Evolutionary conservation across 2,797 vertebrate genomes (phyloP), one percentile per base, ranked within the genome.

Genomic region (Gallinago nigripennis): DNA sequence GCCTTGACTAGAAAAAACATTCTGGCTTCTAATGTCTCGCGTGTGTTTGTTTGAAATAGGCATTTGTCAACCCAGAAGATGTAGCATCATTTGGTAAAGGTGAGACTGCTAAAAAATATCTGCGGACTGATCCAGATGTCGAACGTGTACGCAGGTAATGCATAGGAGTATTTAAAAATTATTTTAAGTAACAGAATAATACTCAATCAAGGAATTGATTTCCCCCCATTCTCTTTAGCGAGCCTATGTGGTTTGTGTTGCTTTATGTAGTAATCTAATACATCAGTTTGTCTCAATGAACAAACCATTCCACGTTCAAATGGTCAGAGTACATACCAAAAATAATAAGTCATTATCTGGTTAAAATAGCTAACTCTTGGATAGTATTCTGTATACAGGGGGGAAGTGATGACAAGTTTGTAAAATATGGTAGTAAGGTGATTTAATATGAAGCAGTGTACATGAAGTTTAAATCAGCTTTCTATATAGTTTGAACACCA

Each of bases 91-190:
- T 95, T 72, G 81, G 73, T 53, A 99, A 98, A 94, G 96, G 97
- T 1, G 95, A 96, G 30, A 98, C 90, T 39, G 97, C 98, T 16
- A 99, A 97, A 96, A 99, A 99, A 76, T 95, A 86, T 50, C 33
- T 99, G 65, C 97, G 92, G 51, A 95, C 73, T 14, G 97, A 99
- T 89, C 71, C 97, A 8, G 98, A 98, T 15, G 99, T 99, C 1
- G 99, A 99, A 88, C 98, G 99, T 23, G 97, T 97, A 3, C 97
- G 98, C 80, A 99, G 99, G 99, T 99, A 97, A 96, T 48, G 14
- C 16, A 45, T 3, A 27, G 31, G 23, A 82, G 11, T 27, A 45
- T 58, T 51, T 9, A 20, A 30, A 63, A 45, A 35, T 8, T 11
- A 24, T 37, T 71, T 90, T 9, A 65, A 83, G 23, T 50, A 66